Base-by-base conservation (phyloP, 2,797 vertebrate species). In the Hyperoplus immaculatus region DNA sequence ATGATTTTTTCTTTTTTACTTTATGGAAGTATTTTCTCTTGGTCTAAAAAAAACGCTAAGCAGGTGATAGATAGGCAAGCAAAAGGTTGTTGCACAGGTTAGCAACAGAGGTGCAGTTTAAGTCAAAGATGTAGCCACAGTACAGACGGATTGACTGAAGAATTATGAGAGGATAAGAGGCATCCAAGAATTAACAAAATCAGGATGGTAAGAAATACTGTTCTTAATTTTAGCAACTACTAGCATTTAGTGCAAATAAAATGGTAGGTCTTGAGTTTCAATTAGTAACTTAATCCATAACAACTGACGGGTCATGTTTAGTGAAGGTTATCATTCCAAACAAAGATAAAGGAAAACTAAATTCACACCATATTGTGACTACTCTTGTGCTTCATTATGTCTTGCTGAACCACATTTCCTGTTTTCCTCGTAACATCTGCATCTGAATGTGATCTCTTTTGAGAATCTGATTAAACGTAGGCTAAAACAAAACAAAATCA, bases 41-140 rank as follows among this genome's bases (percentile, higher is more conserved):
- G 5, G 60, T 69, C 64, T 67, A 18, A 71, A 61, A 64, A 15
- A 57, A 82, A 78, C 63, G 88, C 87, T 81, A 89, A 93, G 93
- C 89, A 88, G 88, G 88, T 73, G 69, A 79, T 77, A 84, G 69
- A 79, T 77, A 84, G 89, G 91, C 88, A 93, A 91, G 91, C 78
- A 76, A 87, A 82, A 78, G 84, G 62, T 51, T 45, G 64, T 68
- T 75, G 84, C 59, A 77, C 15, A 92, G 80, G 81, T 85, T 77
- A 85, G 87, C 83, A 82, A 71, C 77, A 76, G 58, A 85, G 77
- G 47, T 70, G 77, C 72, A 91, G 85, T 58, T 79, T 21, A 50
- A 78, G 86, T 88, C 71, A 82, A 72, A 88, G 79, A 71, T 68
- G 61, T 43, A 87, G 85, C 76, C 80, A 79, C 39, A 91, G 89